phyloP scores from a whole-genome alignment of 2,113 vertebrate species.

The Cyanoliseus patagonus region DNA sequence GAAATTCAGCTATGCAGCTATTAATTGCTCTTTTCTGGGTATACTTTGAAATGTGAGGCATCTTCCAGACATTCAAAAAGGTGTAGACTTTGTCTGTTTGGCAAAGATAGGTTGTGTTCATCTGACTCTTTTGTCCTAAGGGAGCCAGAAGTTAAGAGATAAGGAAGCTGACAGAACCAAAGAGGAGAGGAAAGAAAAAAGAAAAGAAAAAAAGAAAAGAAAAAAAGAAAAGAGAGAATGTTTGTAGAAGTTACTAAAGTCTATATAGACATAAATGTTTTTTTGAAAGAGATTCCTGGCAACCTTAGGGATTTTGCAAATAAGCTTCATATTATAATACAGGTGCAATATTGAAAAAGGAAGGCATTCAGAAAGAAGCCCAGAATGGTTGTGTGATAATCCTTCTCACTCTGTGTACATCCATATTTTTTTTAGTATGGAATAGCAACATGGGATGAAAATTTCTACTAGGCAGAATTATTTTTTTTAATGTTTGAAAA shows the following conservation, averaged over 20 bases:
- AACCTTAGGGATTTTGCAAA: background rate
- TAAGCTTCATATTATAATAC: background rate
- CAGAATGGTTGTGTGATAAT: background rate
- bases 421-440: background rate
- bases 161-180: background rate
- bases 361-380: background rate
- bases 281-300: background rate
- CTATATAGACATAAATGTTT: background rate
- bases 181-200: background rate
- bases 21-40: background rate
- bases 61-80: constrained; percentile 14
- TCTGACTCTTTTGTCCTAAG: constrained; percentile 13
- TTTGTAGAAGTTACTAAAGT: background rate
- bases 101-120: constrained; percentile 4
- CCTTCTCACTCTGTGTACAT: background rate
- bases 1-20: background rate
- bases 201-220: background rate
- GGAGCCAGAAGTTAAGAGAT: background rate
- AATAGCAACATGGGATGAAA: background rate
- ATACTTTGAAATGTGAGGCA: background rate
- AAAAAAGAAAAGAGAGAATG: background rate
- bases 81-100: background rate
- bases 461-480: background rate
- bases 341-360: background rate
- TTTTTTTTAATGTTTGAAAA: background rate